Evolutionary conservation across 1,140 invertebrate genomes (phyloP).

Genomic region (Notospermus geniculatus): DNA sequence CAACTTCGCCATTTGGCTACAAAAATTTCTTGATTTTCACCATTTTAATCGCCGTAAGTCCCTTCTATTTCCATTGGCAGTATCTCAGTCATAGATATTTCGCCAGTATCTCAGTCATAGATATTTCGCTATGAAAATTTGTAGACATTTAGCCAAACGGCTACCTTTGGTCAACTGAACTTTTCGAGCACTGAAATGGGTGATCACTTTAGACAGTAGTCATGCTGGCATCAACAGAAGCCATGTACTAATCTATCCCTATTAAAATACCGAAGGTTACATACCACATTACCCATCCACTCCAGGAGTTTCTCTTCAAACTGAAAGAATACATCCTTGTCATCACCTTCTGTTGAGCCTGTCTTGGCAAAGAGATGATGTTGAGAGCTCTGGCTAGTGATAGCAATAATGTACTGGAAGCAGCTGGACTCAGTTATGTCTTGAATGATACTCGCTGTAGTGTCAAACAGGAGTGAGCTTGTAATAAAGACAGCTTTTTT

Average conservation of each 20-base stretch:
- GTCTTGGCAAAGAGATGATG: slow-evolving; percentile 43
- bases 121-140: too few relatives aligned
- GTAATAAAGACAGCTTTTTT: slow-evolving; percentile 64
- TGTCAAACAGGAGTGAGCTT: slow-evolving; percentile 57
- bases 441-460: slow-evolving; percentile 58
- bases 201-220: too few relatives aligned
- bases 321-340: slow-evolving; percentile 48
- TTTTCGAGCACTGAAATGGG: too few relatives aligned
- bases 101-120: too few relatives aligned
- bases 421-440: slow-evolving; percentile 49
- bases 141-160: too few relatives aligned
- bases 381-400: slow-evolving; percentile 57
- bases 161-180: too few relatives aligned
- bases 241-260: too few relatives aligned
- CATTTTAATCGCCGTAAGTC: too few relatives aligned
- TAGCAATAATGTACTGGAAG: slow-evolving; percentile 63
- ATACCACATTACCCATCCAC: slow-evolving; percentile 61
- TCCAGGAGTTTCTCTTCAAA: slow-evolving; percentile 57
- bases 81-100: too few relatives aligned
- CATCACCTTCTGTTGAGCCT: slow-evolving; percentile 26
- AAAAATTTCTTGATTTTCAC: too few relatives aligned
- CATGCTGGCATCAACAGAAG: neutral
- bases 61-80: too few relatives aligned
- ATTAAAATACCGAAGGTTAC: slow-evolving; percentile 2
- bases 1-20: too few relatives aligned